Evolutionary conservation across 2,113 vertebrate genomes (phyloP).

Genomic region (Hyperopisus bebe): DNA sequence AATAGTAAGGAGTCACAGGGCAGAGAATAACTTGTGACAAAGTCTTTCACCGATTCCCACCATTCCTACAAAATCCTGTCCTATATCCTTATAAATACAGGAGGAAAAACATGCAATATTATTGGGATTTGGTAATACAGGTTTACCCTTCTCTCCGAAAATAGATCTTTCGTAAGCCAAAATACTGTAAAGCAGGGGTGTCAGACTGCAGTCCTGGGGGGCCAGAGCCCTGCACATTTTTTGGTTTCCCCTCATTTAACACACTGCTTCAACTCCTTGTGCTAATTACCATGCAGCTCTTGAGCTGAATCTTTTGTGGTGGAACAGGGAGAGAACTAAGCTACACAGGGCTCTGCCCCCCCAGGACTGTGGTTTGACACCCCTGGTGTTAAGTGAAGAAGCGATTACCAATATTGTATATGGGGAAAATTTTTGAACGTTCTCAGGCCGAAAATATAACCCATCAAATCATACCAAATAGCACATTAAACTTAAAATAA

Average conservation of each 20-base stretch:
- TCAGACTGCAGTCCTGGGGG: too few species aligned
- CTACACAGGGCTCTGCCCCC: too few species aligned
- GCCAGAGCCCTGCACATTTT: too few species aligned
- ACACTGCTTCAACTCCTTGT: too few species aligned
- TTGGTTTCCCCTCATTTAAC: too few species aligned
- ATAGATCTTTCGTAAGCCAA: background rate
- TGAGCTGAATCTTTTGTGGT: too few species aligned
- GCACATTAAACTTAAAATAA: background rate
- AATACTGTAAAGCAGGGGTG: background rate
- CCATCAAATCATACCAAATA: background rate
- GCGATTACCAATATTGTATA: background rate
- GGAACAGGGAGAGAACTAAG: too few species aligned
- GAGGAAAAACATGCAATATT: background rate
- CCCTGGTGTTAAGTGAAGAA: background rate
- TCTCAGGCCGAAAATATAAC: background rate
- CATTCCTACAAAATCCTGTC: background rate
- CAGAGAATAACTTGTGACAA: background rate
- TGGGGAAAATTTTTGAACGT: background rate
- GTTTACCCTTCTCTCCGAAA: background rate
- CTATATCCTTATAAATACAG: background rate
- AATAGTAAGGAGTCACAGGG: too few species aligned
- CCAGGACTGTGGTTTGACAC: too few species aligned
- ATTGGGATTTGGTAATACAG: background rate
- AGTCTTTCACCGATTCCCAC: background rate
- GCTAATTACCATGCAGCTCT: too few species aligned